Conservation (phyloP, 2,888 invertebrate genomes). For the Xylota sylvarum region DNA sequence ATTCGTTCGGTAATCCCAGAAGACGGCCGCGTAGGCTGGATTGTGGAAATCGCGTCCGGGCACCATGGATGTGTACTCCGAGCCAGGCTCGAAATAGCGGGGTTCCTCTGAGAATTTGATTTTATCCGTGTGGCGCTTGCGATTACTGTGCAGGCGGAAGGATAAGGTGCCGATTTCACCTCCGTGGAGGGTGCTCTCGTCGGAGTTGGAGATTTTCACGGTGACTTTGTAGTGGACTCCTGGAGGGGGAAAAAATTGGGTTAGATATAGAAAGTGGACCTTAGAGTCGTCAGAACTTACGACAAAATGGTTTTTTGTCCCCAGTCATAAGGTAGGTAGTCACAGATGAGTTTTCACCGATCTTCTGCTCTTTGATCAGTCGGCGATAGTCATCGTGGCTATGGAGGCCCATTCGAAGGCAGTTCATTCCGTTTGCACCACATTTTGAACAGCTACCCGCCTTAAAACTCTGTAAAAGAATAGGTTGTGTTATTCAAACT, state of each 20-base stretch:
- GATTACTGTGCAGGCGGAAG: constrained; percentile 88
- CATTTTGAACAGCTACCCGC: constrained; percentile 90
- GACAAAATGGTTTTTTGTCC: constrained; percentile 90
- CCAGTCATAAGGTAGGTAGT: constrained; percentile 91
- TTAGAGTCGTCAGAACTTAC: constrained; percentile 85
- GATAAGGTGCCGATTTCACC: constrained; percentile 92
- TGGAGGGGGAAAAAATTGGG: constrained; percentile 84
- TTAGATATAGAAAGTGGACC: background rate
- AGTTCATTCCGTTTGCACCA: constrained; percentile 87
- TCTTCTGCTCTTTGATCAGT: constrained; percentile 84
- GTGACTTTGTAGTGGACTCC: constrained; percentile 92
- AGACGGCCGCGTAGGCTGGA: constrained; percentile 89
- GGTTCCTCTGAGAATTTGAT: constrained; percentile 86
- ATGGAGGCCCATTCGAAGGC: constrained; percentile 89
- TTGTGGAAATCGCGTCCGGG: constrained; percentile 89
- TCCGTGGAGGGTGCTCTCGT: constrained; percentile 90
- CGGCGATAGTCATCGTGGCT: constrained; percentile 86
- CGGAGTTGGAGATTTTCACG: constrained; percentile 90
- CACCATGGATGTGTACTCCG: constrained; percentile 88
- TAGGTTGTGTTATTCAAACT: background rate
- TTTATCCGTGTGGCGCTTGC: constrained; percentile 86
- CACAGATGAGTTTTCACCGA: constrained; percentile 86
- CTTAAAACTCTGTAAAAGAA: constrained; percentile 87
- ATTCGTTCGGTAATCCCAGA: constrained; percentile 92
- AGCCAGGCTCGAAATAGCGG: constrained; percentile 88